A percentile compares a stretch with the other conserved stretches of the same genome.
Evolutionary conservation across 2,113 vertebrate species (phyloP).

Genomic region (Apaloderma vittatum): DNA sequence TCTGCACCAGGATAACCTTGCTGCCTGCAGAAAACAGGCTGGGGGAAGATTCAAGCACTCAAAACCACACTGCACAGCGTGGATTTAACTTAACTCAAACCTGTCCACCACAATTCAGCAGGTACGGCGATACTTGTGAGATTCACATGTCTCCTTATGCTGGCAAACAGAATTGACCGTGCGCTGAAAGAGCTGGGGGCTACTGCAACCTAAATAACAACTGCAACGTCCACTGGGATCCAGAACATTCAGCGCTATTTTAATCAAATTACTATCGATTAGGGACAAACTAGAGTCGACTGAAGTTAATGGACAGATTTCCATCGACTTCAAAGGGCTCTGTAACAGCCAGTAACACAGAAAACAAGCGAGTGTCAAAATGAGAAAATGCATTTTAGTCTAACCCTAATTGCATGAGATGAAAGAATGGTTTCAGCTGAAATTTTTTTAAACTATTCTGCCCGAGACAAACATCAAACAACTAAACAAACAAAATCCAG

Average conservation of each 20-base stretch:
- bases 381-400: conserved; percentile 33
- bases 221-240: not conserved
- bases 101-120: not conserved
- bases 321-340: conserved; percentile 62
- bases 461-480: not conserved
- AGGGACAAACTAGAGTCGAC: conserved; percentile 48
- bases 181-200: not conserved
- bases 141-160: not conserved
- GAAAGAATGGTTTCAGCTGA: conserved; percentile 25
- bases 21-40: not conserved
- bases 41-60: not conserved
- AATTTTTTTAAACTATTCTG: conserved; percentile 1
- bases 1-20: not conserved
- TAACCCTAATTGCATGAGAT: conserved; percentile 30
- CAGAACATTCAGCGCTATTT: conserved; percentile 53
- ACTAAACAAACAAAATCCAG: not conserved
- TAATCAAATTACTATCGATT: conserved; percentile 71
- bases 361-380: conserved; percentile 30
- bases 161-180: not conserved
- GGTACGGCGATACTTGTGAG: accelerated
- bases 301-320: conserved; percentile 64
- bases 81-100: not conserved
- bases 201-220: not conserved
- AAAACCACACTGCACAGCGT: not conserved
- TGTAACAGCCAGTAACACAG: not conserved